Conservation (phyloP, 2,888 invertebrate genomes). For the Netelia inedita region DNA sequence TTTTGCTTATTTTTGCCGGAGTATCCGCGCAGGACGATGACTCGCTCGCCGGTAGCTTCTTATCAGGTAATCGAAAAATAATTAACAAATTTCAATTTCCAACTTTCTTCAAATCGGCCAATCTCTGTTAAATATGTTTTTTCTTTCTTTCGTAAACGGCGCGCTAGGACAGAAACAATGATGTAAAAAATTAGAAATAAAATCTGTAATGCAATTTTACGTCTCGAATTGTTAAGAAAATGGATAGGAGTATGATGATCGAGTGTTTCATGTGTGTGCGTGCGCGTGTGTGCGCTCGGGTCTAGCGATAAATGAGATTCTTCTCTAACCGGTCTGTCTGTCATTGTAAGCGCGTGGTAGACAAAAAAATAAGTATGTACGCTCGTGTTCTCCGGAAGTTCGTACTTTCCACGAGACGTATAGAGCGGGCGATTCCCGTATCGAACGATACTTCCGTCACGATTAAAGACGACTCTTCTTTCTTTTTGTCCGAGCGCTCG, state of each 20-base stretch:
- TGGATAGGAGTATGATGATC: background rate
- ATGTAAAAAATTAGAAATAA: background rate
- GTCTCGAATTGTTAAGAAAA: background rate
- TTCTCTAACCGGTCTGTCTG: slow-evolving; percentile 10
- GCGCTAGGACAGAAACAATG: background rate
- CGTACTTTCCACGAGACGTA: slow-evolving; percentile 9
- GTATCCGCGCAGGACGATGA: slow-evolving; percentile 87
- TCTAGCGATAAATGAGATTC: background rate
- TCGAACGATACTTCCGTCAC: slow-evolving; percentile 23
- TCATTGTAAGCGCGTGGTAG: background rate
- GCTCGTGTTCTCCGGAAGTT: slow-evolving; percentile 23
- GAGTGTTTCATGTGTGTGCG: background rate
- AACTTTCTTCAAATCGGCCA: background rate
- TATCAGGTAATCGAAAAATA: slow-evolving; percentile 88
- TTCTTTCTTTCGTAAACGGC: background rate
- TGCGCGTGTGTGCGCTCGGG: background rate
- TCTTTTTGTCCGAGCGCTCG: background rate
- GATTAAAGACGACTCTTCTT: slow-evolving; percentile 19
- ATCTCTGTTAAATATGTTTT: background rate
- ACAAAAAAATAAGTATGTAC: background rate
- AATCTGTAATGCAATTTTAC: too few species aligned
- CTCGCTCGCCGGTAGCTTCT: slow-evolving; percentile 92
- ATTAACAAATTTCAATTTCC: background rate
- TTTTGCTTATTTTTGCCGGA: slow-evolving; percentile 73
- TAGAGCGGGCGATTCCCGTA: background rate